Percentiles rank a stretch among this genome's conserved stretches.
Evolutionary conservation across 2,888 invertebrate genomes (phyloP).

Genomic region (Tholera decimalis): DNA sequence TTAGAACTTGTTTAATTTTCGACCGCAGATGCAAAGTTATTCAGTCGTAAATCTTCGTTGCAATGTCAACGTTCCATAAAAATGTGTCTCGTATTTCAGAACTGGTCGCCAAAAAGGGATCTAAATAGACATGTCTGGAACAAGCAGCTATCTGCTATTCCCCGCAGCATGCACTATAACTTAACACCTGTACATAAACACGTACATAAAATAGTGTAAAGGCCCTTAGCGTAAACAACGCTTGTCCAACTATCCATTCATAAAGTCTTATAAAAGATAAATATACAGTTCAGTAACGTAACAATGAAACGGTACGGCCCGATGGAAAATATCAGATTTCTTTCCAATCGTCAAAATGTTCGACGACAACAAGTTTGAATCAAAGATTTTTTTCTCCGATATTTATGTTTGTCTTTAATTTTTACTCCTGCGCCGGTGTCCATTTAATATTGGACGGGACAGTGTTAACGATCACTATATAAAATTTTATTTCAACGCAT

Average conservation of each 20-base stretch:
- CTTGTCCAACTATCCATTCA: constrained; percentile 78
- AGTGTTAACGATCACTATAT: constrained; percentile 90
- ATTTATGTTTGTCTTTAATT: constrained; percentile 91
- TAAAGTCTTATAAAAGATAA: constrained; percentile 81
- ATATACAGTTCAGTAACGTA: constrained; percentile 74
- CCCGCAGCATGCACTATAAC: constrained; percentile 45
- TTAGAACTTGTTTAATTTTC: constrained; percentile 4
- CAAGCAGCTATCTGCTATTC: constrained; percentile 54
- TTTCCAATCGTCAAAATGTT: constrained; percentile 82
- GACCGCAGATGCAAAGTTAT: background rate
- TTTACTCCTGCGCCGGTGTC: constrained; percentile 87
- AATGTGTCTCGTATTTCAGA: constrained; percentile 3
- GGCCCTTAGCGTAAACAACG: constrained; percentile 67
- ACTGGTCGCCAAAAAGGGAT: constrained; percentile 37
- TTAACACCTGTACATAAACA: constrained; percentile 51
- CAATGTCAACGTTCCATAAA: constrained; percentile 4
- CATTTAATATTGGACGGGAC: constrained; percentile 88
- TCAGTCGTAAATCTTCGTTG: background rate
- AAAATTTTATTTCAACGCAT: constrained; percentile 89
- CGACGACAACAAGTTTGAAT: constrained; percentile 79
- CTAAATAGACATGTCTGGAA: constrained; percentile 50
- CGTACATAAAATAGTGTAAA: constrained; percentile 59
- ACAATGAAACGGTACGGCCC: constrained; percentile 81
- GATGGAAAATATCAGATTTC: constrained; percentile 88
- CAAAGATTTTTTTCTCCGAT: constrained; percentile 84